Conservation (phyloP, 2,888 invertebrate genomes). For the Entomobrya multifasciata region DNA sequence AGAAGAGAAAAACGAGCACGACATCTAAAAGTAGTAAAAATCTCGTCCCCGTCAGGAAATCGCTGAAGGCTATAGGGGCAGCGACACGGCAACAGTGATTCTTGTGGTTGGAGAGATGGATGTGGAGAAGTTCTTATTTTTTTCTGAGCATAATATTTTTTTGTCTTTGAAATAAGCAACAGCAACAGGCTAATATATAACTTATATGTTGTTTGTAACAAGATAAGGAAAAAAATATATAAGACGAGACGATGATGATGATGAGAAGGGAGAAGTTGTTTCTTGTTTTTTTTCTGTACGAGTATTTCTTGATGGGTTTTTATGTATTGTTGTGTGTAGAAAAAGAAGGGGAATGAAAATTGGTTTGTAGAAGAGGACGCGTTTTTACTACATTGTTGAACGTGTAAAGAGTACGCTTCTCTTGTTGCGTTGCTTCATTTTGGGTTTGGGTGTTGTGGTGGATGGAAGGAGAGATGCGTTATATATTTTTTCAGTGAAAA, state of each 20-base stretch:
- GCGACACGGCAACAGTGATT: slow-evolving; percentile 37
- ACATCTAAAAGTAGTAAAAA: slow-evolving; percentile 10
- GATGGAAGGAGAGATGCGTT: not conserved
- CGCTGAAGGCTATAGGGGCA: slow-evolving; percentile 62
- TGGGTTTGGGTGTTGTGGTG: not conserved
- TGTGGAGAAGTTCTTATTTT: not conserved
- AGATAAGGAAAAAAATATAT: no score
- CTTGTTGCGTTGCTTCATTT: not conserved
- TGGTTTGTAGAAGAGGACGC: slow-evolving; percentile 1
- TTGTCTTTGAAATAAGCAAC: no score
- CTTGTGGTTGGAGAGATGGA: not conserved
- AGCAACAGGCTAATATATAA: no score
- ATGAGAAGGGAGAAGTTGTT: no score
- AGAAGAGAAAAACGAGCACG: slow-evolving; percentile 8
- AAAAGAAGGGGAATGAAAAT: slow-evolving; percentile 5
- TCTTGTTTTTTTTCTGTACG: not conserved
- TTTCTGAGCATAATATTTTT: not conserved
- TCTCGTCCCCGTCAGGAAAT: slow-evolving; percentile 45
- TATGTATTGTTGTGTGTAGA: not conserved
- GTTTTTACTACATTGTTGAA: not conserved
- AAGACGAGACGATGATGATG: no score
- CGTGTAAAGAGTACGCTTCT: not conserved
- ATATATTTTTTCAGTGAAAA: no score
- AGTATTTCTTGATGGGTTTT: not conserved
- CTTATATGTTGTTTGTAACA: no score